phyloP scores from a whole-genome alignment of 2,888 invertebrate genomes.

The Crematogaster levior region DNA sequence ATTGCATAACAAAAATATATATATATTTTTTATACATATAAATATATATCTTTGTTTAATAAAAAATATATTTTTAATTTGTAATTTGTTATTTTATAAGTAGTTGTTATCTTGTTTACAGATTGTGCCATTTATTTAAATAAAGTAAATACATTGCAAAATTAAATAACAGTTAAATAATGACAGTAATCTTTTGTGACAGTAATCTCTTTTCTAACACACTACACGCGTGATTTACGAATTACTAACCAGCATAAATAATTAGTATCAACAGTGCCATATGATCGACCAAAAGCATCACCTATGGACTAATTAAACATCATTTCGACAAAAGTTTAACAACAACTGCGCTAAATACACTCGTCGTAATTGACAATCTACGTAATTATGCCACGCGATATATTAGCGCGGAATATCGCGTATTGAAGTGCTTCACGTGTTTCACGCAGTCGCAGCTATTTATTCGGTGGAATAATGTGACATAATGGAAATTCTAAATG shows the following conservation, averaged over 20 bases:
- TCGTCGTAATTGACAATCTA: conserved; percentile 44
- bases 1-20: background rate
- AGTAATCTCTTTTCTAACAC: conserved; percentile 13
- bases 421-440: conserved; percentile 42
- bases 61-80: background rate
- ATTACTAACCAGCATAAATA: conserved; percentile 27
- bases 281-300: conserved; percentile 31
- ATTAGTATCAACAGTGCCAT: conserved; percentile 16
- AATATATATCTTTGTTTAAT: background rate
- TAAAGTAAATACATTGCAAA: background rate
- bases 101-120: background rate
- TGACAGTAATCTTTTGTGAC: background rate
- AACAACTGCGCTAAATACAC: conserved; percentile 35
- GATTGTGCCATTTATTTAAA: background rate
- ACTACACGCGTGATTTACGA: conserved; percentile 35
- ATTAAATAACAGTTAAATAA: background rate
- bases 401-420: conserved; percentile 47
- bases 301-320: conserved; percentile 47
- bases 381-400: conserved; percentile 45
- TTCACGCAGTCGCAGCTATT: conserved; percentile 55
- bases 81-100: background rate
- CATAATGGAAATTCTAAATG: conserved; percentile 70
- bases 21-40: too few species aligned
- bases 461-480: conserved; percentile 65
- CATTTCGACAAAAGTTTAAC: conserved; percentile 51